Conservation (phyloP, 2,888 invertebrate genomes). For the Drosophila maculinotata region DNA sequence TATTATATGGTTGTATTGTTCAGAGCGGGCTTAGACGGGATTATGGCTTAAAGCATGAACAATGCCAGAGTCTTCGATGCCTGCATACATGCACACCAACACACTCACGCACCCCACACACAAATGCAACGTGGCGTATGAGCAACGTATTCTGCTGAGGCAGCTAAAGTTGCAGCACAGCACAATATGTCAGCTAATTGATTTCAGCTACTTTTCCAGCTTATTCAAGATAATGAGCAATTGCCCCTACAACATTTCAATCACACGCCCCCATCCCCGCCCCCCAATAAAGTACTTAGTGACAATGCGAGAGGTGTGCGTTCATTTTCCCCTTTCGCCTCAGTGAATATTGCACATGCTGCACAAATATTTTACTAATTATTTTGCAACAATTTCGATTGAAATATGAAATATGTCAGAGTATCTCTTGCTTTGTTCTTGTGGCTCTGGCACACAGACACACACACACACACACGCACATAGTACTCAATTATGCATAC, state of each 20-base stretch:
- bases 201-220: constrained; percentile 34
- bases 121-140: constrained; percentile 1
- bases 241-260: constrained; percentile 12
- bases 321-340: not conserved
- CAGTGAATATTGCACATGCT: constrained; percentile 15
- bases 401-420: constrained; percentile 66
- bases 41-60: constrained; percentile 40
- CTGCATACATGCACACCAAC: constrained; percentile 6
- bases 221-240: constrained; percentile 32
- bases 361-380: constrained; percentile 61
- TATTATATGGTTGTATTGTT: constrained; percentile 21
- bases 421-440: constrained; percentile 22
- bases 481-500: constrained; percentile 54
- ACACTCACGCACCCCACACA: not conserved
- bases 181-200: constrained; percentile 49
- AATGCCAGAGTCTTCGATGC: constrained; percentile 44
- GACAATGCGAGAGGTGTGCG: not conserved
- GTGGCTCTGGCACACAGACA: constrained; percentile 6
- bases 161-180: constrained; percentile 19
- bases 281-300: constrained; percentile 13
- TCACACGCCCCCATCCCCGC: too few relatives aligned
- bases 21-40: constrained; percentile 38
- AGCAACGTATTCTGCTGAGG: constrained; percentile 23
- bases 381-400: constrained; percentile 70
- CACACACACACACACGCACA: constrained; percentile 17